Conservation (phyloP, 2,888 invertebrate species). For the Andrena camellia region DNA sequence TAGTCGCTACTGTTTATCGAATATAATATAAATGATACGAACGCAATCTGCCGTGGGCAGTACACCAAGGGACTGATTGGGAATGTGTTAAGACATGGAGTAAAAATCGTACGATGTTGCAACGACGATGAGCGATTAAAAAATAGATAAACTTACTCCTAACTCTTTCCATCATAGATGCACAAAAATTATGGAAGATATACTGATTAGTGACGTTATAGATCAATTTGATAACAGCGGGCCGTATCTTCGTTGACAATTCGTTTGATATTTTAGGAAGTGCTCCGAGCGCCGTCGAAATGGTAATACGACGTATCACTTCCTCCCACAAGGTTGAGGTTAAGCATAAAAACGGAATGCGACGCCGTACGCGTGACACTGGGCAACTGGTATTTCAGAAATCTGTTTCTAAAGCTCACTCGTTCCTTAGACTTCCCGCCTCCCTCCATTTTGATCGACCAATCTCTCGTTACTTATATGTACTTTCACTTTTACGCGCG, state of each 20-base stretch:
- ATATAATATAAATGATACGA: neutral
- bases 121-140: neutral
- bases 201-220: neutral
- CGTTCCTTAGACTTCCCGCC: slow-evolving; percentile 29
- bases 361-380: slow-evolving; percentile 18
- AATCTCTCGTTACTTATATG: neutral
- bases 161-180: slow-evolving; percentile 50
- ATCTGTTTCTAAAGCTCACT: slow-evolving; percentile 18
- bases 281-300: neutral
- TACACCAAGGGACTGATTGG: neutral
- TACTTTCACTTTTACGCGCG: slow-evolving; percentile 21
- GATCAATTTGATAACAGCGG: neutral
- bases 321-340: slow-evolving; percentile 39
- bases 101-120: neutral
- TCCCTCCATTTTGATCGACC: slow-evolving; percentile 2
- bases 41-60: neutral
- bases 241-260: neutral
- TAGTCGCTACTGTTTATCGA: neutral
- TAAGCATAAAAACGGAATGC: slow-evolving; percentile 29
- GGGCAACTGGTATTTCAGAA: slow-evolving; percentile 45
- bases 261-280: neutral
- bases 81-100: neutral
- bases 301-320: slow-evolving; percentile 5
- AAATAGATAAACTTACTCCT: slow-evolving; percentile 57
- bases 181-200: neutral